phyloP scores from a whole-genome alignment of 2,888 invertebrate species.

The Hyposoter didymator region DNA sequence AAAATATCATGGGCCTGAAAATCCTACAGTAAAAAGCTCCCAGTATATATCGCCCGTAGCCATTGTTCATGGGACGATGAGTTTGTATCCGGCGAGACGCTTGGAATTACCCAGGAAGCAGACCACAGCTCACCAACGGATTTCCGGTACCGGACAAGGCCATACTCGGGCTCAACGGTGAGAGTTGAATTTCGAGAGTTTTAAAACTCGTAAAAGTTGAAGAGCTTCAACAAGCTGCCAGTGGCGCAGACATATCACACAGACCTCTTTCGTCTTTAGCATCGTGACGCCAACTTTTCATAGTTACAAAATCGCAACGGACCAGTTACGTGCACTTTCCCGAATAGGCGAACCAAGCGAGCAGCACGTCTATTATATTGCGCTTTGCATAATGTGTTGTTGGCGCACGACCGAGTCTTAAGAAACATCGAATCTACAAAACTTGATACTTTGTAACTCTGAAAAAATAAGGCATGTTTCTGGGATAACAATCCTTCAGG shows the following conservation, averaged over 20 bases:
- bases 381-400: background rate
- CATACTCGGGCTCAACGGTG: conserved; percentile 16
- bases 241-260: conserved; percentile 22
- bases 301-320: conserved; percentile 70
- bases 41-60: conserved; percentile 21
- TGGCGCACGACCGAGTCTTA: background rate
- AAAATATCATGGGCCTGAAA: conserved; percentile 28
- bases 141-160: conserved; percentile 30
- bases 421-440: background rate
- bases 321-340: conserved; percentile 10
- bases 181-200: conserved; percentile 56
- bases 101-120: conserved; percentile 52
- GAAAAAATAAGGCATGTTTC: background rate
- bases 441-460: background rate
- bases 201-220: conserved; percentile 62
- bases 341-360: background rate
- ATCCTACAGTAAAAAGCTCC: conserved; percentile 15
- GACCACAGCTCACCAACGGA: conserved; percentile 27
- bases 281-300: conserved; percentile 68
- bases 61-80: conserved; percentile 51
- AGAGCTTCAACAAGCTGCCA: conserved; percentile 50
- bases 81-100: conserved; percentile 40
- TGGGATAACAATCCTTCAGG: background rate
- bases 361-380: conserved; percentile 9
- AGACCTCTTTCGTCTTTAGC: conserved; percentile 32